Percentiles rank a stretch among this genome's conserved stretches.
These are phyloP conservation scores for Vesta saturnalis DNA, from an alignment of 2,888 invertebrate genomes.

Conservation along the genomic window DNA sequence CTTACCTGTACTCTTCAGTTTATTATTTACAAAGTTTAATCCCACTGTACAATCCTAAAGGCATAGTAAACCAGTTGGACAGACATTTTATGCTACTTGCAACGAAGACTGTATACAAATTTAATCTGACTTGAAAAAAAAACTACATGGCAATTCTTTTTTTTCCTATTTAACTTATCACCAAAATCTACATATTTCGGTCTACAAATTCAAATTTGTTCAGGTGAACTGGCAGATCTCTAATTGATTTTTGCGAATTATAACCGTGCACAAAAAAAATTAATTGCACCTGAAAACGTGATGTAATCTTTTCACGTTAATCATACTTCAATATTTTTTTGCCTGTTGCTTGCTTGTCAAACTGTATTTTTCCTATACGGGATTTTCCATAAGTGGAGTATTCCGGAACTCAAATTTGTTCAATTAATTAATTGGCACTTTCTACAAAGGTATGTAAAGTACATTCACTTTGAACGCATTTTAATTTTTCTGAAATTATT, in stretches of 20 bases:
- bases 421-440: conserved; percentile 15
- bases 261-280: neutral
- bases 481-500: neutral
- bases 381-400: neutral
- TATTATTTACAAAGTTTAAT: conserved; percentile 30
- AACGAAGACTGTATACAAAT: conserved; percentile 21
- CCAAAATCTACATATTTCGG: neutral
- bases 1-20: conserved; percentile 23
- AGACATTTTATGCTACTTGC: conserved; percentile 22
- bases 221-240: neutral
- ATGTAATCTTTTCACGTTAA: conserved; percentile 8
- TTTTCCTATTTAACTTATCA: neutral
- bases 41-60: conserved; percentile 20
- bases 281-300: neutral
- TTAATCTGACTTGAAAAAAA: neutral
- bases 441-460: conserved; percentile 16
- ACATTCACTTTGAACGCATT: conserved; percentile 5
- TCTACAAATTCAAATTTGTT: neutral
- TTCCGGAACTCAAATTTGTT: conserved; percentile 14
- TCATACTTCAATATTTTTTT: neutral
- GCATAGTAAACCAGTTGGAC: conserved; percentile 27
- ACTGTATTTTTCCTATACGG: neutral
- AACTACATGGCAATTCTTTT: neutral
- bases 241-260: neutral
- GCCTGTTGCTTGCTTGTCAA: neutral